These are phyloP conservation scores for Leptonema lineaticorne DNA, from an alignment of 1,140 invertebrate species.

Conservation along the genomic window DNA sequence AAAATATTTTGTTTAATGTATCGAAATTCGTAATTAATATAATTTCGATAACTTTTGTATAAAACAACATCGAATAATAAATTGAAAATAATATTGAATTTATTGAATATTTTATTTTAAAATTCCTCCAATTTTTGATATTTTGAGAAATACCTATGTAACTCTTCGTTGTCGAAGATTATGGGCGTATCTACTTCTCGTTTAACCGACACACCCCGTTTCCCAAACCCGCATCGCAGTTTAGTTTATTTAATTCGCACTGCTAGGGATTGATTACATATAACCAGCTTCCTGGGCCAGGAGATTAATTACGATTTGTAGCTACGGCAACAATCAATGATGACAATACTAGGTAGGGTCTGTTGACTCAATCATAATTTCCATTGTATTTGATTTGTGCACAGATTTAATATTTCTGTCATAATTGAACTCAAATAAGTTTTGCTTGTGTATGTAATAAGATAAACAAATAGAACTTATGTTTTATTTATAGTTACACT, in stretches of 20 bases:
- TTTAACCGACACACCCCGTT: neutral
- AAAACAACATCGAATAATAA: too few relatives aligned
- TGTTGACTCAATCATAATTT: neutral
- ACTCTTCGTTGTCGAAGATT: neutral
- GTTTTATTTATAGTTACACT: too few relatives aligned
- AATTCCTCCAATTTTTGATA: too few relatives aligned
- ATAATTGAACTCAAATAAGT: too few relatives aligned
- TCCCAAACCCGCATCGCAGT: neutral
- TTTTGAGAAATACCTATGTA: too few relatives aligned
- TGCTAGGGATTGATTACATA: constrained; percentile 27
- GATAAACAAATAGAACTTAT: too few relatives aligned
- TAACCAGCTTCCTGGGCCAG: constrained; percentile 9
- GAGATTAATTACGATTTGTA: constrained; percentile 29
- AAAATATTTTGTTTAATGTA: too few relatives aligned
- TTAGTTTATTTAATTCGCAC: constrained; percentile 26
- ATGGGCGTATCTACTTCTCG: neutral
- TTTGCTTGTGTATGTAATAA: too few relatives aligned
- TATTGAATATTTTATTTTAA: too few relatives aligned
- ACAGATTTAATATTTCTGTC: neutral
- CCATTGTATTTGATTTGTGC: neutral
- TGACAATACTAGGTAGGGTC: neutral
- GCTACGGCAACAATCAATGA: constrained; percentile 14
- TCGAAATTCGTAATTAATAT: too few relatives aligned
- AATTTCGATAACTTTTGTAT: too few relatives aligned
- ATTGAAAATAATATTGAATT: too few relatives aligned